Conservation (phyloP, 2,797 vertebrate genomes). For the Harpagifer antarcticus region DNA sequence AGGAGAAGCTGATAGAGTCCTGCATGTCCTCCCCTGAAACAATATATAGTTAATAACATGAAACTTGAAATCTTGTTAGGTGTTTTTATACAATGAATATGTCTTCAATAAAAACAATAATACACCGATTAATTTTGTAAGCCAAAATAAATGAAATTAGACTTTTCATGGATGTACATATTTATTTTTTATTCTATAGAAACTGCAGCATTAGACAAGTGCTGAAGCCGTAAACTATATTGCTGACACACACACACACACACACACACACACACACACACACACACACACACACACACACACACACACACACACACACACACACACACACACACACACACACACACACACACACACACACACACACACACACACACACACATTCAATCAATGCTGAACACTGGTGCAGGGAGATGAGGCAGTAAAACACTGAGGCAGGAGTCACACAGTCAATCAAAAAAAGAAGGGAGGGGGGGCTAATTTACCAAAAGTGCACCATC, state of each 20-base stretch:
- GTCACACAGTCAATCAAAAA: constrained; percentile 13
- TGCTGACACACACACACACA: neutral
- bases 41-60: too few relatives aligned
- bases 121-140: too few relatives aligned
- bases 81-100: neutral
- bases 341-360: too few relatives aligned
- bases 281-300: too few relatives aligned
- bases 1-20: neutral
- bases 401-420: constrained; percentile 35
- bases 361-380: neutral
- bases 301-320: too few relatives aligned
- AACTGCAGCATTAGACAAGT: constrained; percentile 59
- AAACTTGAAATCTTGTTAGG: neutral
- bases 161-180: constrained; percentile 16
- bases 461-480: neutral
- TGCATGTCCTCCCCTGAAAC: neutral
- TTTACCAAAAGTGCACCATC: constrained; percentile 9
- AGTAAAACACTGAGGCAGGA: constrained; percentile 26
- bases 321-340: too few relatives aligned
- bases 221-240: constrained; percentile 48
- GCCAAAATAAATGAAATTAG: neutral
- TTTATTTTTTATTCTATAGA: constrained; percentile 50
- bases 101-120: neutral
- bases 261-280: too few relatives aligned
- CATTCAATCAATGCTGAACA: neutral